Evolutionary conservation across 2,113 vertebrate species (phyloP).

Genomic region (Morone saxatilis): DNA sequence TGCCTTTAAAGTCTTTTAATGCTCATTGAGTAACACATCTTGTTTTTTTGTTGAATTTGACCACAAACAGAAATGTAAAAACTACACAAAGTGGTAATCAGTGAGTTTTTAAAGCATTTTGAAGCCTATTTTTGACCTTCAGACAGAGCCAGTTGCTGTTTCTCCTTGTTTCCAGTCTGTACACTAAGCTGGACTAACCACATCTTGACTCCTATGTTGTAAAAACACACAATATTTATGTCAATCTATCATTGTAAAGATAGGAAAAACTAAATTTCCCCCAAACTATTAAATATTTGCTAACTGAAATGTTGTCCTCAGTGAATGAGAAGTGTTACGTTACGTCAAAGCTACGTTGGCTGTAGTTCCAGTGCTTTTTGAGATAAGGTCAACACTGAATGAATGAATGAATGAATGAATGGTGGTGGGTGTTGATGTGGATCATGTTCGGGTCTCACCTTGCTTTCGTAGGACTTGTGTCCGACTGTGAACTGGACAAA

Average conservation of each 20-base stretch:
- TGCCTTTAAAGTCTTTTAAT: too few species aligned
- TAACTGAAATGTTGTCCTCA: not conserved
- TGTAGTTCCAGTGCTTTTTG: not conserved
- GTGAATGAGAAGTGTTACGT: not conserved
- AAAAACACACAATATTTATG: too few species aligned
- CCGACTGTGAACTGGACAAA: slow-evolving; percentile 93
- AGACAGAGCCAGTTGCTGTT: too few species aligned
- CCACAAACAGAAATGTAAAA: too few species aligned
- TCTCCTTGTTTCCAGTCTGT: too few species aligned
- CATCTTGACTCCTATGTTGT: too few species aligned
- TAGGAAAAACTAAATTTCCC: not conserved
- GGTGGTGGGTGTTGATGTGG: not conserved
- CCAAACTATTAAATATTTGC: not conserved
- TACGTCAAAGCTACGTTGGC: not conserved
- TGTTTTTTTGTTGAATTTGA: too few species aligned
- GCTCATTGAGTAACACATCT: too few species aligned
- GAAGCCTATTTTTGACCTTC: too few species aligned
- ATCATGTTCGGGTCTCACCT: slow-evolving; percentile 84
- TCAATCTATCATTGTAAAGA: not conserved
- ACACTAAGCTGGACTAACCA: too few species aligned
- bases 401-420: not conserved
- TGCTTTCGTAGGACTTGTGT: slow-evolving; percentile 91
- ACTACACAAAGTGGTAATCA: too few species aligned
- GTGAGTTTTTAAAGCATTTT: too few species aligned
- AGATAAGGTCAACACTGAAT: not conserved